These are phyloP conservation scores for Phyllotreta striolata DNA, from an alignment of 2,888 invertebrate species.

Conservation along the genomic window DNA sequence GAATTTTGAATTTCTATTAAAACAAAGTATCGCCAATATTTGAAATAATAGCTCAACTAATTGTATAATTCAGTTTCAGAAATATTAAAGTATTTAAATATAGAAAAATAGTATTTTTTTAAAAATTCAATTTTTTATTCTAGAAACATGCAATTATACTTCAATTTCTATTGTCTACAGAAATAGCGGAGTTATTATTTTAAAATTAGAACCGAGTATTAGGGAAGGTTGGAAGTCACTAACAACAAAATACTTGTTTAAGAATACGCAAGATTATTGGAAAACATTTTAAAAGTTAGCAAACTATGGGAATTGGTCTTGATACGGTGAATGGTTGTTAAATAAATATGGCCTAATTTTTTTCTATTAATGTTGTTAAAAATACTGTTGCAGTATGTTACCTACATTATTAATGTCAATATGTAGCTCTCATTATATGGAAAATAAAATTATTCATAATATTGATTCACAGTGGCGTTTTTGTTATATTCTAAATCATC, in stretches of 20 bases:
- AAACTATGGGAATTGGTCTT: slow-evolving; percentile 36
- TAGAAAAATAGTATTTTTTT: too few species aligned
- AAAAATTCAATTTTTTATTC: too few species aligned
- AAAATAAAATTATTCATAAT: slow-evolving; percentile 50
- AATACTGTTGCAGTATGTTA: slow-evolving; percentile 55
- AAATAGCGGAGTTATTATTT: too few species aligned
- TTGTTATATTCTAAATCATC: background rate
- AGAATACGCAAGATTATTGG: slow-evolving; percentile 30
- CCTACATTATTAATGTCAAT: slow-evolving; percentile 54
- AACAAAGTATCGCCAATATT: too few species aligned
- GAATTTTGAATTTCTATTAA: too few species aligned
- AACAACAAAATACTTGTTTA: background rate
- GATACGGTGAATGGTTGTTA: slow-evolving; percentile 46
- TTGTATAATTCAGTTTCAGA: too few species aligned
- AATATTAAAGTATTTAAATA: too few species aligned
- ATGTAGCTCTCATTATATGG: slow-evolving; percentile 57
- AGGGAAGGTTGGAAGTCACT: too few species aligned
- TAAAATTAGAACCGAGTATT: too few species aligned
- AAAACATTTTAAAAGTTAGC: slow-evolving; percentile 36
- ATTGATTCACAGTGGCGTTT: slow-evolving; percentile 10
- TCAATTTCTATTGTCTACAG: too few species aligned
- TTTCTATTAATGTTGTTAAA: slow-evolving; percentile 57
- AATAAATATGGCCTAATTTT: slow-evolving; percentile 53
- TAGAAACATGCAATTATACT: too few species aligned
- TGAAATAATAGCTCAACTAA: too few species aligned